These are phyloP conservation scores for Holotrichia oblita DNA, from an alignment of 1,140 invertebrate species.

Conservation along the genomic window DNA sequence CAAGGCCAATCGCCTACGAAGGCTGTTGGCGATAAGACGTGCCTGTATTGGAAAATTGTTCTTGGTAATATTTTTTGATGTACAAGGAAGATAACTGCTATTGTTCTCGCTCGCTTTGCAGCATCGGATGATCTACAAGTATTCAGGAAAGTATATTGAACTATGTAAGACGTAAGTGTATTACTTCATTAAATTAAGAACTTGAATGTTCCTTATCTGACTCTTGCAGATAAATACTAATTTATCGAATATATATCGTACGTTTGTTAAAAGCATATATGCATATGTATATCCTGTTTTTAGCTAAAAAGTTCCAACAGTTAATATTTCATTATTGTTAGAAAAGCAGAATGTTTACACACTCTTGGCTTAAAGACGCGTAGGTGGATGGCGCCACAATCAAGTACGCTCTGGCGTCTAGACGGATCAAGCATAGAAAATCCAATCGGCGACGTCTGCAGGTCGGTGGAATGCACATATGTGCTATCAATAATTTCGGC, in stretches of 20 bases:
- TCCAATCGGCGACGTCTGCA: conserved; percentile 30
- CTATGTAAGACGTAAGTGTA: background rate
- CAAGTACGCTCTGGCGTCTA: conserved; percentile 30
- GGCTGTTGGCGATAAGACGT: conserved; percentile 22
- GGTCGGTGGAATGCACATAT: conserved; percentile 29
- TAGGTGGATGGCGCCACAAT: conserved; percentile 32
- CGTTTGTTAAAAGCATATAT: background rate
- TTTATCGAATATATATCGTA: background rate
- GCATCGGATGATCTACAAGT: background rate
- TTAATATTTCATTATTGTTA: background rate
- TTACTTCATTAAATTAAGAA: too few species aligned
- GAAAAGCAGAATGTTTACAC: background rate
- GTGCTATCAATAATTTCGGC: conserved; percentile 31
- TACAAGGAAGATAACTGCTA: conserved; percentile 7
- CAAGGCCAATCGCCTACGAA: conserved; percentile 17
- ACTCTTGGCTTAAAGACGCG: background rate
- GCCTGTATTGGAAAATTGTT: conserved; percentile 19
- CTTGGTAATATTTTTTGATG: conserved; percentile 22
- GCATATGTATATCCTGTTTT: background rate
- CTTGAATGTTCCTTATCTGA: too few species aligned
- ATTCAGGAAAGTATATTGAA: background rate
- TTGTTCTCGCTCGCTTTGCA: background rate
- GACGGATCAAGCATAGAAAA: conserved; percentile 33
- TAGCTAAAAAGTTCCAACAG: background rate
- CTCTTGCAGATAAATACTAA: too few species aligned